These are phyloP conservation scores for Mastigias papua DNA, from an alignment of 30 jellyfish, hydroid and myxozoan species.

Conservation along the genomic window DNA sequence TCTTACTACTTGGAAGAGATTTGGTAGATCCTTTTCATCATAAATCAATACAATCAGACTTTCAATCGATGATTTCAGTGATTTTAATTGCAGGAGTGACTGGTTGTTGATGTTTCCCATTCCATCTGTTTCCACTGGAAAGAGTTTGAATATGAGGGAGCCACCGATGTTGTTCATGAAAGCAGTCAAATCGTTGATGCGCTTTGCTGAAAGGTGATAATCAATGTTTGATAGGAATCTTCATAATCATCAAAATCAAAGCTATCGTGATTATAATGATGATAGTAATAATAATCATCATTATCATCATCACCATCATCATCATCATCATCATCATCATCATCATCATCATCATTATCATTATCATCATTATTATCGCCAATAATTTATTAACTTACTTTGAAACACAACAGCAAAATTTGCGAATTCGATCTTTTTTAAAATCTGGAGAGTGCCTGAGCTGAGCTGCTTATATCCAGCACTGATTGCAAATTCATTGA, in stretches of 20 bases:
- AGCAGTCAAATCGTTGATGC: not conserved
- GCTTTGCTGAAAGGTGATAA: slow-evolving; percentile 6
- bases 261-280: too few species aligned
- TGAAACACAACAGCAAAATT: slow-evolving; percentile 18
- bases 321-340: not conserved
- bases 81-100: slow-evolving; percentile 17
- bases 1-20: slow-evolving; percentile 18
- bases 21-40: slow-evolving; percentile 32
- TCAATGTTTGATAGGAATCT: not conserved
- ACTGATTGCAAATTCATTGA: slow-evolving; percentile 18
- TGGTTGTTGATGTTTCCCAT: slow-evolving; percentile 7
- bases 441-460: not conserved
- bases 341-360: not conserved
- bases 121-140: slow-evolving; percentile 14
- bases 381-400: not conserved
- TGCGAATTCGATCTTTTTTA: not conserved
- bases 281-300: not conserved
- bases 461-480: not conserved
- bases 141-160: not conserved
- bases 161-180: slow-evolving; percentile 6
- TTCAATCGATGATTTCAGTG: slow-evolving; percentile 1
- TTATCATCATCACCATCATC: not conserved
- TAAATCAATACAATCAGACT: slow-evolving; percentile 21
- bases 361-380: not conserved
- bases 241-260: not conserved